phyloP scores from a whole-genome alignment of 2,888 invertebrate species.

The Pycnomerus fuliginosus region DNA sequence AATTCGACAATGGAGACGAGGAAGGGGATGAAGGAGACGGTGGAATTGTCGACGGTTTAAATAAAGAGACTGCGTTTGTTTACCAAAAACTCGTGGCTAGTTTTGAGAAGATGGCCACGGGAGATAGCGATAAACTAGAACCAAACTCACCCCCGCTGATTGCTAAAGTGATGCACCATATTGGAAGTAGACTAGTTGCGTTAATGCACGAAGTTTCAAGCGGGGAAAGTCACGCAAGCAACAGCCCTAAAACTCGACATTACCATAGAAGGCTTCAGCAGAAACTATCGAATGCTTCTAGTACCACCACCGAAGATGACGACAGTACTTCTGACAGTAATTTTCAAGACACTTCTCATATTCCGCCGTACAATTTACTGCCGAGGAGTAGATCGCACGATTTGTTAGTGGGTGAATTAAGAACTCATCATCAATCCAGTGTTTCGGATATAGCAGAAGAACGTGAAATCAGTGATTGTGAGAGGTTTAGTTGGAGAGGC shows the following conservation, averaged over 20 bases:
- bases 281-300: slow-evolving; percentile 61
- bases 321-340: slow-evolving; percentile 69
- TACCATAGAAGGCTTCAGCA: slow-evolving; percentile 60
- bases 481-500: slow-evolving; percentile 88
- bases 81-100: slow-evolving; percentile 85
- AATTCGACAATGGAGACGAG: slow-evolving; percentile 69
- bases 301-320: slow-evolving; percentile 68
- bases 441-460: slow-evolving; percentile 60
- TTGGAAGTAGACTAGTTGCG: slow-evolving; percentile 81
- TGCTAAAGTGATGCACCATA: slow-evolving; percentile 90
- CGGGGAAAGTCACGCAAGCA: slow-evolving; percentile 62
- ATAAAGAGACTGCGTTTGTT: slow-evolving; percentile 80
- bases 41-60: slow-evolving; percentile 55
- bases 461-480: slow-evolving; percentile 82
- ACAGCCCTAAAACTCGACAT: slow-evolving; percentile 62
- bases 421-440: slow-evolving; percentile 53
- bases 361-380: slow-evolving; percentile 58
- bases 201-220: slow-evolving; percentile 91
- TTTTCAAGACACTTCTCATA: slow-evolving; percentile 49
- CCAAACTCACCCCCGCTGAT: slow-evolving; percentile 81
- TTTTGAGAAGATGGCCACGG: slow-evolving; percentile 72
- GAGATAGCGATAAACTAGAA: slow-evolving; percentile 51
- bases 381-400: slow-evolving; percentile 84
- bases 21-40: slow-evolving; percentile 58
- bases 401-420: slow-evolving; percentile 65